phyloP scores from a whole-genome alignment of 2,888 invertebrate genomes.

The Ochlodes sylvanus region DNA sequence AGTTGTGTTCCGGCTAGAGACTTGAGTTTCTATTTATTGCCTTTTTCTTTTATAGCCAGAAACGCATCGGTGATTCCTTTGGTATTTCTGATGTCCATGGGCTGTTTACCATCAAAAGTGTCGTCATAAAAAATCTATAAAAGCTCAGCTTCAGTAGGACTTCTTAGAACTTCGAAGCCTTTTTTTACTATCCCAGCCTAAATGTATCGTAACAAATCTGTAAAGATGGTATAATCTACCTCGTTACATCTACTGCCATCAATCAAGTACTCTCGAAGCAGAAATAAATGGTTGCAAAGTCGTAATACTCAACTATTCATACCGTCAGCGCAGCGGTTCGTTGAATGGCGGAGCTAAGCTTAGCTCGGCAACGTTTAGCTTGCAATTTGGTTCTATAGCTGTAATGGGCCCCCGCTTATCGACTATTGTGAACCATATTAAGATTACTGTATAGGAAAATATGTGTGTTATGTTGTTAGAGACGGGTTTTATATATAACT shows the following conservation, averaged over 20 bases:
- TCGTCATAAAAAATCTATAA: no score
- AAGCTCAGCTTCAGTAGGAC: no score
- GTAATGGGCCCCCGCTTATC: constrained; percentile 6
- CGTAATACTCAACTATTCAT: constrained; percentile 27
- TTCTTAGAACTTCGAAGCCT: no score
- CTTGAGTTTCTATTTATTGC: no score
- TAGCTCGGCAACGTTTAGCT: not conserved
- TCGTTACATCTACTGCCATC: not conserved
- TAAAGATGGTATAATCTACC: no score
- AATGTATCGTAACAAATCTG: no score
- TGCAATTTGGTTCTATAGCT: constrained; percentile 21
- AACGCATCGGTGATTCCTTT: no score
- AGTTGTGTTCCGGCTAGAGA: no score
- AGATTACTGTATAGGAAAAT: constrained; percentile 4
- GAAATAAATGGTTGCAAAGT: constrained; percentile 8
- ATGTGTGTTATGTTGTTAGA: not conserved
- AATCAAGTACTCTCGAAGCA: not conserved
- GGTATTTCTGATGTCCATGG: no score
- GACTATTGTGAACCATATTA: constrained; percentile 3
- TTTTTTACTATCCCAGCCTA: no score
- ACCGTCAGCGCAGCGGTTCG: constrained; percentile 1
- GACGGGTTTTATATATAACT: not conserved
- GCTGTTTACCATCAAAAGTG: no score
- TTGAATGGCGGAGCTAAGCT: constrained; percentile 26
- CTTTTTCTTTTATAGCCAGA: no score